Evolutionary conservation across 2,113 vertebrate genomes (phyloP), one percentile per base, ranked within the genome.

Genomic region (Spea multiplicata): DNA sequence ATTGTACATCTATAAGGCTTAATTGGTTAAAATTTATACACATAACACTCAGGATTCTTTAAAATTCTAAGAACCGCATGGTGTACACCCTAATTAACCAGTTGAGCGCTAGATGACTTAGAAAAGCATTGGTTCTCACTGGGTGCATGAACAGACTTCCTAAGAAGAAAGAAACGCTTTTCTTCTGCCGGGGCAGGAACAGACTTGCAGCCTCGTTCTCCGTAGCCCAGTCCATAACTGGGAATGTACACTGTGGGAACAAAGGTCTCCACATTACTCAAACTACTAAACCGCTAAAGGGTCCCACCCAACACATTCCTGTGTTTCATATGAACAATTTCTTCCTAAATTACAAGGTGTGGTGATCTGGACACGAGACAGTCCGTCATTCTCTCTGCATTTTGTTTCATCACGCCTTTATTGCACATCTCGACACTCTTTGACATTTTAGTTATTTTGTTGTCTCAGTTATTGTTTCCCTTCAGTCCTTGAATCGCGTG

Each of bases 261-360:
- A 90, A 88, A 86, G 85, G 85, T 83, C 73, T 86, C 75, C 78
- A 75, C 85, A 83, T 71, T 82, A 82, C 78, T 83, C 81, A 80
- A 87, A 81, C 62, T 83, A 87, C 73, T 75, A 57, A 83, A 88
- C 59, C 52, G 55, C 83, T 73, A 68, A 67, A 73, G 70, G 53
- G 71, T 79, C 82, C 88, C 86, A 86, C 85, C 89, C 83, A 87
- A 57, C 66, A 57, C 83, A 81, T 88, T 84, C 85, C 88, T 85
- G 8, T 82, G 83, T 85, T 76, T 0, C 70, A 84, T 84, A 85
- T 85, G 86, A 88, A 87, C 81, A 82, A 83, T 75, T 82, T 87
- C 86, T 84, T 89, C 88, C 88, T 85, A 88, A 88, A 89, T 90
- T 89, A 88, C 85, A 83, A 89, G 89, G 89, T 88, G 88, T 86